phyloP scores from a whole-genome alignment of 2,888 invertebrate species.

The Reticulitermes lucifugus region DNA sequence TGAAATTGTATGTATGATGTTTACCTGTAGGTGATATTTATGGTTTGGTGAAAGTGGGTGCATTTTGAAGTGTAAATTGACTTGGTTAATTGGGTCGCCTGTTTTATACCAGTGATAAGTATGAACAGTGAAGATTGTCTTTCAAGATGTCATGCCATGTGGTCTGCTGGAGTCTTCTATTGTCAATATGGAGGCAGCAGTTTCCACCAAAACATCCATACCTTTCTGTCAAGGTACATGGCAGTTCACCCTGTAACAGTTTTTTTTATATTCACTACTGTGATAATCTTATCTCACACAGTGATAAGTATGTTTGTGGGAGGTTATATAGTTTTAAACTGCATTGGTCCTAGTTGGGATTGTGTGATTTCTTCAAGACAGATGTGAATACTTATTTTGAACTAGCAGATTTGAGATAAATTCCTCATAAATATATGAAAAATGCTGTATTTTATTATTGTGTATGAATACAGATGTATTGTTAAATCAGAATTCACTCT shows the following conservation, averaged over 20 bases:
- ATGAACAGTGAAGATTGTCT: neutral
- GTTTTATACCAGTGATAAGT: neutral
- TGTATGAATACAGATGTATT: neutral
- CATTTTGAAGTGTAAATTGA: conserved; percentile 22
- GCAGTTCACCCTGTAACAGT: too few species aligned
- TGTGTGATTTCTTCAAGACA: neutral
- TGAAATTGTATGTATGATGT: conserved; percentile 16
- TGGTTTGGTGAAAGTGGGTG: neutral
- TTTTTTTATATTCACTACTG: too few species aligned
- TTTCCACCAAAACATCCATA: too few species aligned
- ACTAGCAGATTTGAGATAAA: neutral
- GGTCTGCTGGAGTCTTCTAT: too few species aligned
- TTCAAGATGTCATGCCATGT: neutral
- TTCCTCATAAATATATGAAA: neutral
- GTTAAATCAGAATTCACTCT: neutral
- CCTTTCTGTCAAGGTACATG: too few species aligned
- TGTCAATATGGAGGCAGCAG: too few species aligned
- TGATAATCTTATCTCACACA: too few species aligned
- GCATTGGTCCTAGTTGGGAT: neutral
- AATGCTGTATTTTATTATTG: neutral
- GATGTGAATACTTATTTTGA: neutral
- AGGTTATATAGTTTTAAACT: conserved; percentile 1
- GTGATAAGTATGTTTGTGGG: neutral
- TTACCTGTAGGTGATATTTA: conserved; percentile 16
- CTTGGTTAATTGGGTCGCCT: conserved; percentile 37